phyloP scores from a whole-genome alignment of 2,113 vertebrate genomes.

The Penelope pileata region DNA sequence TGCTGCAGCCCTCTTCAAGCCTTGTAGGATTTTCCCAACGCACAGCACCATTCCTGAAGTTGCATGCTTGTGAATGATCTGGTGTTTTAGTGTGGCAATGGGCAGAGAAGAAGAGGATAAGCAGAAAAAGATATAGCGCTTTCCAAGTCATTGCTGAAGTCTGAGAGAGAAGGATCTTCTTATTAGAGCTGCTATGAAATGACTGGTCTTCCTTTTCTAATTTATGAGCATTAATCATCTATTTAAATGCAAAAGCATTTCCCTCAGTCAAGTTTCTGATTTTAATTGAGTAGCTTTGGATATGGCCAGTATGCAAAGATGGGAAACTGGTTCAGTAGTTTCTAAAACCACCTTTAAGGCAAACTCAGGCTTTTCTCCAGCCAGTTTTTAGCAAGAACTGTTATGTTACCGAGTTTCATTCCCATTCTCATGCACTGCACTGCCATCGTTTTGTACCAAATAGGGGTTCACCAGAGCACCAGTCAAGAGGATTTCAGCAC shows the following conservation, averaged over 20 bases:
- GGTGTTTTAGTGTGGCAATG: rapidly evolving
- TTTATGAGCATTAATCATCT: background rate
- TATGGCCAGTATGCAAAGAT: background rate
- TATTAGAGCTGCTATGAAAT: background rate
- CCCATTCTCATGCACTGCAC: background rate
- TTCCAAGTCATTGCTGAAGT: background rate
- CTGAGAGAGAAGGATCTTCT: background rate
- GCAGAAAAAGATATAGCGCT: background rate
- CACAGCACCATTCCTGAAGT: background rate
- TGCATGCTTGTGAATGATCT: background rate
- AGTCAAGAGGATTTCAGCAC: background rate
- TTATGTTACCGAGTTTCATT: background rate
- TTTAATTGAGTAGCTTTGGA: background rate
- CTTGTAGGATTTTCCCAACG: background rate
- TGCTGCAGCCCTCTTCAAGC: background rate
- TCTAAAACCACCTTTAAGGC: background rate
- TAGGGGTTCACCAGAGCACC: background rate
- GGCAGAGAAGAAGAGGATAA: background rate
- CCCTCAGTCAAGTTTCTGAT: background rate
- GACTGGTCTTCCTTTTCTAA: background rate
- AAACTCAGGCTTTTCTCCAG: background rate
- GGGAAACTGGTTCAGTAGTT: background rate
- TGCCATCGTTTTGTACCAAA: background rate
- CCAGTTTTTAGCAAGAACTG: background rate
- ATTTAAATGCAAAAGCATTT: background rate